Evolutionary conservation across 2,113 vertebrate genomes (phyloP).

Genomic region (Chlamydotis undulata): DNA sequence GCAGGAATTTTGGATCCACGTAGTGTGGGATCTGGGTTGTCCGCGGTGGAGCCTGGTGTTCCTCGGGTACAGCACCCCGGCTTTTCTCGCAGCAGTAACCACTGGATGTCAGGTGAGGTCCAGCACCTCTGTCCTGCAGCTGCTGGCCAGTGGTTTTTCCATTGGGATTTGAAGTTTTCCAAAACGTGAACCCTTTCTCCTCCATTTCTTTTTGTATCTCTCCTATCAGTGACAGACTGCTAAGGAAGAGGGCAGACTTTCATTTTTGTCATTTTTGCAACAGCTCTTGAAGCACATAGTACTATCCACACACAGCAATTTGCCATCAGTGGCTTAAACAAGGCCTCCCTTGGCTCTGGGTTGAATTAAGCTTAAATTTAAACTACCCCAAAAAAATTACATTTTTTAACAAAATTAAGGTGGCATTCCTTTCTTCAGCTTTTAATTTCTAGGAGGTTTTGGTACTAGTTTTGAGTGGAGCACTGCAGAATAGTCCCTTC

Average conservation of each 20-base stretch:
- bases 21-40: not conserved
- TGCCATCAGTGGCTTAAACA: not conserved
- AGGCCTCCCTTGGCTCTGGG: not conserved
- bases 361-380: not conserved
- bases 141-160: not conserved
- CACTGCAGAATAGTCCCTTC: not conserved
- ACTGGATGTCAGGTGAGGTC: not conserved
- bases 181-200: not conserved
- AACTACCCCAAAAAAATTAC: not conserved
- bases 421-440: not conserved
- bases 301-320: not conserved
- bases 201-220: accelerated
- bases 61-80: accelerated
- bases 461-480: not conserved
- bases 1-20: not conserved
- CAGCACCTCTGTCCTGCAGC: not conserved
- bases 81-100: not conserved
- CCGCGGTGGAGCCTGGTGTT: not conserved
- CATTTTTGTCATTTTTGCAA: not conserved
- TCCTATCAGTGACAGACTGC: not conserved
- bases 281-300: accelerated
- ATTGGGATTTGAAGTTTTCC: not conserved
- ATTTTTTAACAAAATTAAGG: not conserved
- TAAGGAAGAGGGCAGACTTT: not conserved
- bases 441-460: not conserved